Conservation (phyloP, 2,797 vertebrate genomes). For the Eremophila alpestris region DNA sequence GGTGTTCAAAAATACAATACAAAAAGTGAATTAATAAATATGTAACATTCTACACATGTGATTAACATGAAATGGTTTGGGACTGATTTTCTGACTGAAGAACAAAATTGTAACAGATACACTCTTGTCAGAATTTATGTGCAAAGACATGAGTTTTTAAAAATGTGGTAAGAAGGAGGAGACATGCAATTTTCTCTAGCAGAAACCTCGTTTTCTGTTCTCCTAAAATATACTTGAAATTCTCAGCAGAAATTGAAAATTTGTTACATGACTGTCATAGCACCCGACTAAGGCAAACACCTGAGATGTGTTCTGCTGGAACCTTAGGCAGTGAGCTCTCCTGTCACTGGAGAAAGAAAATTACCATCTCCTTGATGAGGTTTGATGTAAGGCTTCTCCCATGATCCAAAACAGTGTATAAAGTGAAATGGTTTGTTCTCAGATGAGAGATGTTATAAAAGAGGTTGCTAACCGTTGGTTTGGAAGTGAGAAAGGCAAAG, state of each 20-base stretch:
- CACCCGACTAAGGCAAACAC: rapidly evolving
- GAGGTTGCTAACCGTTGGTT: not conserved
- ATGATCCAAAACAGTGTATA: not conserved
- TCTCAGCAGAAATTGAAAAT: not conserved
- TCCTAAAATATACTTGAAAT: not conserved
- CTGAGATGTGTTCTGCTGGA: not conserved
- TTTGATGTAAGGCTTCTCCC: not conserved
- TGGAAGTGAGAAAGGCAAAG: not conserved
- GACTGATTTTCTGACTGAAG: not conserved
- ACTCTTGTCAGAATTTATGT: not conserved
- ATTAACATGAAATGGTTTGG: not conserved
- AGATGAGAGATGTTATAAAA: not conserved
- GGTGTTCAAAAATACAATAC: not conserved
- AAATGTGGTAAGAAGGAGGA: not conserved
- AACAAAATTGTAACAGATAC: not conserved
- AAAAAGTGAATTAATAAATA: not conserved
- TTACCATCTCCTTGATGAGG: not conserved
- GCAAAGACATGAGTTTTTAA: not conserved
- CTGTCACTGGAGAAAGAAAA: not conserved
- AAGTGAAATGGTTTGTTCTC: not conserved
- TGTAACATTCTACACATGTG: not conserved
- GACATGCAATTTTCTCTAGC: not conserved
- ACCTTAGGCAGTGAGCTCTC: not conserved
- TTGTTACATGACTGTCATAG: not conserved
- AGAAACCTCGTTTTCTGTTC: not conserved